These are phyloP conservation scores for Trematomus loennbergii DNA, from an alignment of 2,113 vertebrate species.

Conservation along the genomic window DNA sequence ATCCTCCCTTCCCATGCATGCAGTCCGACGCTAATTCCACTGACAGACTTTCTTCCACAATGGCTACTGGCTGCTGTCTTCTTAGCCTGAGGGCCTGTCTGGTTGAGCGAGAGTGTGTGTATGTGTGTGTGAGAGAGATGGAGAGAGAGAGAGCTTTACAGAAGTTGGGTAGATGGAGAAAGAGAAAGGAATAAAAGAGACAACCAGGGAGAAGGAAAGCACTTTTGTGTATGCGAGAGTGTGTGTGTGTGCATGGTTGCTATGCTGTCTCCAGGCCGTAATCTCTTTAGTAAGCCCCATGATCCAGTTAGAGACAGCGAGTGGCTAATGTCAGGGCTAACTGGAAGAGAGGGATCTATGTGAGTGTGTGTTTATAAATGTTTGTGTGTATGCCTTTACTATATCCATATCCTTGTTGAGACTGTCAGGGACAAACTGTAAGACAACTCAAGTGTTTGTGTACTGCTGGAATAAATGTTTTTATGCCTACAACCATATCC, in stretches of 20 bases:
- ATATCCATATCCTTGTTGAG: conserved; percentile 30
- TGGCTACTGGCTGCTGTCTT: conserved; percentile 69
- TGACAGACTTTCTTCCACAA: conserved; percentile 65
- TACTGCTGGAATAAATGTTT: conserved; percentile 32
- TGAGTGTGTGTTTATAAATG: conserved; percentile 35
- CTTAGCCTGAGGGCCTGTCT: conserved; percentile 65
- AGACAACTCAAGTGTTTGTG: conserved; percentile 34
- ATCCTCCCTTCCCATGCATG: conserved; percentile 59
- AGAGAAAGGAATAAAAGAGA: conserved; percentile 45
- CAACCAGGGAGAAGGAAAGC: conserved; percentile 28
- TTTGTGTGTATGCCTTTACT: conserved; percentile 29
- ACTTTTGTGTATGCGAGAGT: conserved; percentile 21
- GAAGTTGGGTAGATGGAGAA: conserved; percentile 26
- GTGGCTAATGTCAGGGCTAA: conserved; percentile 91
- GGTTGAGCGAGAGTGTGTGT: conserved; percentile 5
- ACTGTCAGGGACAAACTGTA: conserved; percentile 28
- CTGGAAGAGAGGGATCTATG: conserved; percentile 85
- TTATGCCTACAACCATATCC: conserved; percentile 26
- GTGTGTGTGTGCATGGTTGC: conserved; percentile 61
- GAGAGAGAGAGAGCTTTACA: neutral
- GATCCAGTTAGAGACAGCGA: conserved; percentile 93
- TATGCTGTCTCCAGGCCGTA: conserved; percentile 85
- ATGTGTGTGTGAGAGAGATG: neutral
- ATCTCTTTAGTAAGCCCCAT: conserved; percentile 94
- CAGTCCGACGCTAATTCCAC: conserved; percentile 65